Evolutionary conservation across 2,797 vertebrate species (phyloP), one percentile per base, ranked within the genome.

Genomic region (Darevskia mixta): DNA sequence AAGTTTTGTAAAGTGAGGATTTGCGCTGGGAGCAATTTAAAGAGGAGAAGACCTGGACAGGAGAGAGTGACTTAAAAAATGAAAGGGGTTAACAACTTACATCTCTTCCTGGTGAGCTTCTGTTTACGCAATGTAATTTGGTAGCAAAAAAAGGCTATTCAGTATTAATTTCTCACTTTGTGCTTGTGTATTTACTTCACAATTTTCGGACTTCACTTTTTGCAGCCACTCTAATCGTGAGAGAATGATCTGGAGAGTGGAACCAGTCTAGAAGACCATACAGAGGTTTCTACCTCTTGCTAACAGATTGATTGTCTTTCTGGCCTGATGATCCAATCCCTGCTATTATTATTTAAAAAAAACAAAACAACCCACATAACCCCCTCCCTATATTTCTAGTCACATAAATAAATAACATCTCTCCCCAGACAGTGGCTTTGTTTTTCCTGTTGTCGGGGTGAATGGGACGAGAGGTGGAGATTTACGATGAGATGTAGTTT

Each of bases 401-500:
- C 83, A 75, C 55, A 75, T 75, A 85, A 85, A 85, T 88, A 85
- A 85, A 85, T 73, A 85, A 82, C 80, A 75, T 78, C 66, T 90
- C 58, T 91, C 66, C 43, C 32, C 27, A 83, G 82, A n/a, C 4
- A 55, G 38, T 23, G 79, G 49, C 69, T 66, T 20, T 29, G 87
- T 35, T 78, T 80, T 87, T 73, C 80, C 89, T 81, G 89, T 71
- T 23, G 80, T 83, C 32, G n/a, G 27, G 75, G 61, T 64, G 8
- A 8, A 75, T 61, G 72, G 87, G 66, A 81, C 2, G 13, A 72
- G 91, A 90, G 90, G 94, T 71, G 86, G 94, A 89, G 88, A 89
- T 89, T 93, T 90, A 27, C 58, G 94, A 90, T 2, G 64, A 85
- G 58, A 87, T 90, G 88, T 82, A 89, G 93, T 94, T 92, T 90